Evolutionary conservation across 1,140 invertebrate species (phyloP).

Genomic region (Apis florea): DNA sequence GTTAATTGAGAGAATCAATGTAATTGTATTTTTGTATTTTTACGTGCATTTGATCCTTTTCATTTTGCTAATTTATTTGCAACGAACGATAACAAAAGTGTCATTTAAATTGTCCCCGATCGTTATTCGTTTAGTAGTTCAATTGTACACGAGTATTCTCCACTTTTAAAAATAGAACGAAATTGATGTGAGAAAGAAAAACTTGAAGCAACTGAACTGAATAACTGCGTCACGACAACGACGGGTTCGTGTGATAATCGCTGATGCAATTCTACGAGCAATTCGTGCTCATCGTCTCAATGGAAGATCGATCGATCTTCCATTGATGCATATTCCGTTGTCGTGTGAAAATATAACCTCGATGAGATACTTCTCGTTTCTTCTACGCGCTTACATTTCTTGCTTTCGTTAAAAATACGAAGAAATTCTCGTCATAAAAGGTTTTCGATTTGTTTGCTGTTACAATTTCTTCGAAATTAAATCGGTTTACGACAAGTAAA

Average conservation of each 20-base stretch:
- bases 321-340: not conserved
- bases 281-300: conserved; percentile 18
- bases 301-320: conserved; percentile 22
- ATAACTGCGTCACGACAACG: not conserved
- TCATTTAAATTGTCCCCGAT: not conserved
- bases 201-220: not conserved
- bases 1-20: no score
- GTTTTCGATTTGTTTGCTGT: not conserved
- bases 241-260: conserved; percentile 13
- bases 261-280: conserved; percentile 2
- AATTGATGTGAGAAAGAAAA: conserved; percentile 36
- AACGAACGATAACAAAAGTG: not conserved
- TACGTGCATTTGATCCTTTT: no score
- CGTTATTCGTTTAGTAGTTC: not conserved
- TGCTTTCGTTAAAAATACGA: not conserved
- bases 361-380: not conserved
- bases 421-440: not conserved
- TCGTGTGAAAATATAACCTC: no score
- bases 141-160: not conserved
- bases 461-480: not conserved
- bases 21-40: no score
- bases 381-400: no score
- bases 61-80: no score
- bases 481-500: not conserved
- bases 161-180: conserved; percentile 5